Evolutionary conservation across 2,888 invertebrate species (phyloP), one percentile per base, ranked within the genome.

Genomic region (Steinernema carpocapsae): DNA sequence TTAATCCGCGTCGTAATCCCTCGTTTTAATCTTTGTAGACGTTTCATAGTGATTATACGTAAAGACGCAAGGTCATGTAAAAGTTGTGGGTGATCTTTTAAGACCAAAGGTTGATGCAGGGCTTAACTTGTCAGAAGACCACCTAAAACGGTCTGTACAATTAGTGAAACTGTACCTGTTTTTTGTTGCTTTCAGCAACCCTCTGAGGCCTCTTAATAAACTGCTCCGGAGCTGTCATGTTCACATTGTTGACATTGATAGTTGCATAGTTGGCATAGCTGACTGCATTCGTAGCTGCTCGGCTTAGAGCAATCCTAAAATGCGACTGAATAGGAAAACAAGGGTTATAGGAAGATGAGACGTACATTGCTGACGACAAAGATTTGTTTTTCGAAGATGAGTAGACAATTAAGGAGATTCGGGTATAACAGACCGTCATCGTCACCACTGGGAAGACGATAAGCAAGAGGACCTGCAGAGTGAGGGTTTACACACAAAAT

Each of bases 361-460:
- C 80, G 75, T 43, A 81, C 82, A 83, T 81, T 7, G 82, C 81
- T 51, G 79, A 79, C 0, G 80, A 80, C 1, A 84, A 74, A 0
- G 81, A 77, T 14, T 79, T 75, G 76, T 83, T 80, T 72, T 82
- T 82, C 2, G 81, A 80, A 0, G 81, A 80, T n/a, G 77, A 78
- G 75, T 83, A 82, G 64, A 84, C 84, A 51, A 84, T 84, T 37
- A 79, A 76, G 14, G 82, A 80, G 82, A 92, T 92, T 77, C 91
- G 89, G 4, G 90, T 89, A 86, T 92, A 92, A 64, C 92, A 91
- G 75, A 91, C 90, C 0, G 90, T 90, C 92, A 92, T 92, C 71
- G 92, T 91, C 42, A 88, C 86, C 19, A 92, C 90, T 0, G 92
- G 92, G 32, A 91, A 88, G 3, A 92, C 86, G 56, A 92, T 89